Evolutionary conservation across 2,113 vertebrate species (phyloP).

Genomic region (Mus musculus): DNA sequence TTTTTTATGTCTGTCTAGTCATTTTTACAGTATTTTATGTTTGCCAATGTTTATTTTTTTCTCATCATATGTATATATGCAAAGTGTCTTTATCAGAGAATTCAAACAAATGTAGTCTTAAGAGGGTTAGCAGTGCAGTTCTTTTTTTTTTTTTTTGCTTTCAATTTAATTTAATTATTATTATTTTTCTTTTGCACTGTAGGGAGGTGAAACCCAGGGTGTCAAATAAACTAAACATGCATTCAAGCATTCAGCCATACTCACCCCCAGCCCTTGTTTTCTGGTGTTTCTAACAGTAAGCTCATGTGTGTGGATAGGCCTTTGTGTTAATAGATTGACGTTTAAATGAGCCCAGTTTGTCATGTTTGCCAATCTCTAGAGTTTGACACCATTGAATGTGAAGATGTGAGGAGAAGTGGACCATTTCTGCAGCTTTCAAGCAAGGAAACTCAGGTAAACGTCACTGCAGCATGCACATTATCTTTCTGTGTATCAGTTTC

Average conservation of each 20-base stretch:
- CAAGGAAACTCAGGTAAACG: no score
- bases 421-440: not conserved
- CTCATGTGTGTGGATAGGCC: no score
- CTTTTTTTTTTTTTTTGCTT: not conserved
- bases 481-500: not conserved
- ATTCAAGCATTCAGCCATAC: not conserved
- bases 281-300: not conserved
- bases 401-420: not conserved
- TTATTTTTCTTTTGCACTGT: not conserved
- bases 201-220: not conserved
- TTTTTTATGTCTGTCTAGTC: not conserved
- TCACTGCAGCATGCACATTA: not conserved
- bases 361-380: not conserved
- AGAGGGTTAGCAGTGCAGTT: not conserved
- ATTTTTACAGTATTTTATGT: constrained; percentile 24
- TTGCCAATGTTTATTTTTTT: not conserved
- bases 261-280: not conserved
- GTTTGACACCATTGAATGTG: not conserved
- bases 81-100: not conserved
- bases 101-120: not conserved
- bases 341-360: not conserved
- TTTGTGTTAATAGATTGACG: not conserved
- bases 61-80: not conserved
- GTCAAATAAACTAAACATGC: not conserved
- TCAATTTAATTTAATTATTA: not conserved